Base-by-base conservation (phyloP, 1,140 invertebrate genomes). In the Orussus abietinus region DNA sequence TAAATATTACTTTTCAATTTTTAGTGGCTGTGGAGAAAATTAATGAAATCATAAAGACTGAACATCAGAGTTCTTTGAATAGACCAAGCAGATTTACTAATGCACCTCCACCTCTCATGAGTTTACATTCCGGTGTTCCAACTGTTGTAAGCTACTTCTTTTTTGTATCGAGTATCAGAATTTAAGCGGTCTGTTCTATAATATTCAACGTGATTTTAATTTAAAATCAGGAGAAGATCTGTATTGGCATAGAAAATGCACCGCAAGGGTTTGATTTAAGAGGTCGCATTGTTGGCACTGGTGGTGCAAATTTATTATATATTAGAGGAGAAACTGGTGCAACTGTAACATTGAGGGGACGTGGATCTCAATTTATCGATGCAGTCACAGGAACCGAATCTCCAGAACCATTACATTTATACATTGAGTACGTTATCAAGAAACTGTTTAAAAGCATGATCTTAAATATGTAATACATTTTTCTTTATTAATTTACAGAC, bases 391-490 rank as follows among this genome's bases (percentile, higher is more conserved):
- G 80, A 21, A 60, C 71, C 47, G 86, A 90, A 66, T 82, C 84
- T 50, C 77, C 81, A 46, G 86, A 90, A 61, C 85, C 86, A n/a
- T 74, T 90, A 57, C 85, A 89, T 69, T 75, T 90, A 42, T 83
- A 80, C 55, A 75, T 89, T 49, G 83, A 87, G 77, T 84, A 69
- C 76, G 77, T 70, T 33, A 17, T 41, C 31, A 29, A 15, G 15
- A 12, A 22, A 25, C 11, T 11, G 26, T 45, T 41, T 5, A 35
- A n/a, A n/a, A n/a, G n/a, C n/a, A n/a, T n/a, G n/a, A n/a, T n/a
- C n/a, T n/a, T n/a, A n/a, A n/a, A n/a, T n/a, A n/a, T n/a, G n/a
- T n/a, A n/a, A n/a, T n/a, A n/a, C n/a, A n/a, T n/a, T n/a, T n/a
- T n/a, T n/a, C n/a, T n/a, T 40, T 17, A 38, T 50, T 58, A 36